These are phyloP conservation scores for Leucophenga maculata DNA, from an alignment of 2,888 invertebrate genomes.

Conservation along the genomic window DNA sequence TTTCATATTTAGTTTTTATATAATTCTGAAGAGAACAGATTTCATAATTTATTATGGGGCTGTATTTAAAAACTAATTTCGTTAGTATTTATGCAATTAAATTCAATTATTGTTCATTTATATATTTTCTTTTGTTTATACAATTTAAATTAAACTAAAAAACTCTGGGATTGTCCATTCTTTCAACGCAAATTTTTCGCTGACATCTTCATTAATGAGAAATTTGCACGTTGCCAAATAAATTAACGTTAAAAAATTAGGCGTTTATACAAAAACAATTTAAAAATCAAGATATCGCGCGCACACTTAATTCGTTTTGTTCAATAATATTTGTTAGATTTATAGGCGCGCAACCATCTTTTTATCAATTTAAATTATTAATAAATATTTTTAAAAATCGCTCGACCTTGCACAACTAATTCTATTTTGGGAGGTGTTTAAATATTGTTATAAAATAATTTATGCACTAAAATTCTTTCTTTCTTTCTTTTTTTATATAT, in stretches of 20 bases:
- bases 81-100: constrained; percentile 3
- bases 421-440: neutral
- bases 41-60: neutral
- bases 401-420: neutral
- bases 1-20: constrained; percentile 7
- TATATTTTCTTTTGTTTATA: too few relatives aligned
- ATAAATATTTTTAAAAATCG: neutral
- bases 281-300: too few relatives aligned
- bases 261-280: neutral
- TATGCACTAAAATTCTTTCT: constrained; percentile 3
- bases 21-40: neutral
- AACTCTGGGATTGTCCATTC: constrained; percentile 60
- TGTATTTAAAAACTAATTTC: too few relatives aligned
- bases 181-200: constrained; percentile 62
- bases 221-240: neutral
- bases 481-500: too few relatives aligned
- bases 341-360: neutral
- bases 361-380: neutral
- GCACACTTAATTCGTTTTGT: neutral
- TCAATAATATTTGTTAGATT: neutral
- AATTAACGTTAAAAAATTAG: too few relatives aligned
- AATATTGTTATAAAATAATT: constrained; percentile 7
- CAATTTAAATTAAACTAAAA: constrained; percentile 30
- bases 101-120: neutral
- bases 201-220: constrained; percentile 43